phyloP scores from a whole-genome alignment of 2,888 invertebrate genomes.

The Trichacis sp. region DNA sequence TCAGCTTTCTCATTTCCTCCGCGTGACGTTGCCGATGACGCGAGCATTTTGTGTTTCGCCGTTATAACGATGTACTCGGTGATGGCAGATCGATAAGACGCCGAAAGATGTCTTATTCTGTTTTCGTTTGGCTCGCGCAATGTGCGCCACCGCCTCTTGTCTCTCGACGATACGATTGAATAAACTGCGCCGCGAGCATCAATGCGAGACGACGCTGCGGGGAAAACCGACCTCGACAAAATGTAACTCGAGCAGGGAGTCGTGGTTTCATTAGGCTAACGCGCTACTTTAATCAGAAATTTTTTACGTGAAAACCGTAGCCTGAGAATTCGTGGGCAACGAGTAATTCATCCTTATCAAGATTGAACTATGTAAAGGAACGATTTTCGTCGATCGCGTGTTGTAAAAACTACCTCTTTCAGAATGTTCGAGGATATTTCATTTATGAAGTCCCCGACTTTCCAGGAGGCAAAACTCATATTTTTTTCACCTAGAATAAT shows the following conservation, averaged over 20 bases:
- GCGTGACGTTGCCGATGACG: not conserved
- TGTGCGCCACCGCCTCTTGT: constrained; percentile 9
- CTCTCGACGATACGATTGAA: constrained; percentile 21
- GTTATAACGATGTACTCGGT: constrained; percentile 30
- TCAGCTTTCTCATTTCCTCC: constrained; percentile 16
- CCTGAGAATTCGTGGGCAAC: too few relatives aligned
- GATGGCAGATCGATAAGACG: constrained; percentile 37
- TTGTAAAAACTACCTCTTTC: too few relatives aligned
- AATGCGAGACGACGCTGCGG: too few relatives aligned
- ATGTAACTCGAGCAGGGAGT: not conserved
- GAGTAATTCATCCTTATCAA: not conserved
- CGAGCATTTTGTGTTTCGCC: not conserved
- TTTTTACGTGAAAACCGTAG: too few relatives aligned
- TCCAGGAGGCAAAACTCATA: too few relatives aligned
- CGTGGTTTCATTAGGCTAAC: not conserved
- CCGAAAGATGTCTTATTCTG: constrained; percentile 17
- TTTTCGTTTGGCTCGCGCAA: constrained; percentile 23
- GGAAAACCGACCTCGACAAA: not conserved
- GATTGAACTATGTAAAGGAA: not conserved
- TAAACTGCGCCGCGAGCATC: constrained; percentile 10
- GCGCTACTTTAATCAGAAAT: too few relatives aligned
- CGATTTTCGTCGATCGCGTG: too few relatives aligned
- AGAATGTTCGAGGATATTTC: too few relatives aligned
- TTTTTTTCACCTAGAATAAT: too few relatives aligned
- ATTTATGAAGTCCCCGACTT: too few relatives aligned